A percentile compares a stretch with the other conserved stretches of the same genome.
Conservation (phyloP, 1,140 invertebrate genomes). For the Leptestheria dahalacensis region DNA sequence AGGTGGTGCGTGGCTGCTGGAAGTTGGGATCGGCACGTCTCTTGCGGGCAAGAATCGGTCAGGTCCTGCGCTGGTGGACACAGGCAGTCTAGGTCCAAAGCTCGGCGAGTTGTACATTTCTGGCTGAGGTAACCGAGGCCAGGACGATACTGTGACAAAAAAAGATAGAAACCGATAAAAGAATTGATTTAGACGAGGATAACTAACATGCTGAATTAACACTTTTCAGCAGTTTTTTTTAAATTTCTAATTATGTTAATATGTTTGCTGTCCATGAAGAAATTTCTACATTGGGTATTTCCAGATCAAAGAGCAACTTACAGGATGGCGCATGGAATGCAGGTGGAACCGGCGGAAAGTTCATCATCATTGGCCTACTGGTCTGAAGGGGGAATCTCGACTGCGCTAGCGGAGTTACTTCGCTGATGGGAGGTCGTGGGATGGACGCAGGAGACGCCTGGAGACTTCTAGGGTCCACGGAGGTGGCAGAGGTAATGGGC, state of each 20-base stretch:
- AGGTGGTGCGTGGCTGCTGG: background rate
- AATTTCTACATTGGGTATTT: too few species aligned
- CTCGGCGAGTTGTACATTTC: background rate
- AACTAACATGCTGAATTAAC: too few species aligned
- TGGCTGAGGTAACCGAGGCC: constrained; percentile 37
- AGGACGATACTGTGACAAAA: constrained; percentile 28
- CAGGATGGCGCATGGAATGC: constrained; percentile 25
- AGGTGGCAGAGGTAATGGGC: too few species aligned
- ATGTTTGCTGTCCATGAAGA: too few species aligned
- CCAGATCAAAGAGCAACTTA: background rate
- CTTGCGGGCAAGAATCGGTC: background rate
- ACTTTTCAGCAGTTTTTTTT: too few species aligned
- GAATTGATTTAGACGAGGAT: background rate
- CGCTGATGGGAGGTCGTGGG: too few species aligned
- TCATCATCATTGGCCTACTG: background rate
- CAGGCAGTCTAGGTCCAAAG: background rate
- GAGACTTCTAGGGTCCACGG: too few species aligned
- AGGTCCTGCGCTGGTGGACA: constrained; percentile 6
- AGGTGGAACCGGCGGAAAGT: constrained; percentile 20
- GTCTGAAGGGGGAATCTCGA: constrained; percentile 30
- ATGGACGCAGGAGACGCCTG: too few species aligned
- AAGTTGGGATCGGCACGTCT: background rate
- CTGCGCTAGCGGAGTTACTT: too few species aligned
- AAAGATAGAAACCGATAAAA: background rate
- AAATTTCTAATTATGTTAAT: too few species aligned